phyloP scores from a whole-genome alignment of 1,140 invertebrate genomes.

The Plutomurus gul region DNA sequence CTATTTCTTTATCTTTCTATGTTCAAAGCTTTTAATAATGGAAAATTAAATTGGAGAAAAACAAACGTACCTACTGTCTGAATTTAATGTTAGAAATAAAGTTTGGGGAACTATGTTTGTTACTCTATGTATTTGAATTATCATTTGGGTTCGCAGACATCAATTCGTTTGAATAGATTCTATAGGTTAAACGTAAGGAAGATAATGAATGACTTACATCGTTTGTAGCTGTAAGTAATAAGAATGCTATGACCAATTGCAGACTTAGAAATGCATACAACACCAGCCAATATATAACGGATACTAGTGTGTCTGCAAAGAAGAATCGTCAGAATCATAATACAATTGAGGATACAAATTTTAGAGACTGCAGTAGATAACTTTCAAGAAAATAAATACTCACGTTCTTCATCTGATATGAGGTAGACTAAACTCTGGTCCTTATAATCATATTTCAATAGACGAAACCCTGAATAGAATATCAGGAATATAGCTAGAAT shows the following conservation, averaged over 20 bases:
- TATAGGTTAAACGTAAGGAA: background rate
- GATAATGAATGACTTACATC: constrained; percentile 32
- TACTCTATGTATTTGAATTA: background rate
- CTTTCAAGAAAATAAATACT: background rate
- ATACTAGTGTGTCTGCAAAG: constrained; percentile 35
- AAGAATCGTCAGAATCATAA: background rate
- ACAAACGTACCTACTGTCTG: no score
- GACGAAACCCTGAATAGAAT: constrained; percentile 40
- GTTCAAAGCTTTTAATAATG: no score
- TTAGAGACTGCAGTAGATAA: background rate
- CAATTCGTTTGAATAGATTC: background rate
- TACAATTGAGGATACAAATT: background rate
- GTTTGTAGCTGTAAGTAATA: constrained; percentile 44
- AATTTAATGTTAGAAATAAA: no score
- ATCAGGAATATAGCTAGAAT: constrained; percentile 42
- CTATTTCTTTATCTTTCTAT: no score
- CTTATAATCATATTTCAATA: constrained; percentile 37
- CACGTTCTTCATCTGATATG: constrained; percentile 33
- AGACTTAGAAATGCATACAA: constrained; percentile 45
- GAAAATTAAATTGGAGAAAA: no score
- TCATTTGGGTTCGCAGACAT: background rate
- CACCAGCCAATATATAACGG: constrained; percentile 44
- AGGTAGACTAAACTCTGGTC: constrained; percentile 41
- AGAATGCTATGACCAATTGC: constrained; percentile 49
- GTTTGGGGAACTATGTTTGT: no score